Evolutionary conservation across 2,888 invertebrate genomes (phyloP), one percentile per base, ranked within the genome.

Genomic region (Lypha dubia): DNA sequence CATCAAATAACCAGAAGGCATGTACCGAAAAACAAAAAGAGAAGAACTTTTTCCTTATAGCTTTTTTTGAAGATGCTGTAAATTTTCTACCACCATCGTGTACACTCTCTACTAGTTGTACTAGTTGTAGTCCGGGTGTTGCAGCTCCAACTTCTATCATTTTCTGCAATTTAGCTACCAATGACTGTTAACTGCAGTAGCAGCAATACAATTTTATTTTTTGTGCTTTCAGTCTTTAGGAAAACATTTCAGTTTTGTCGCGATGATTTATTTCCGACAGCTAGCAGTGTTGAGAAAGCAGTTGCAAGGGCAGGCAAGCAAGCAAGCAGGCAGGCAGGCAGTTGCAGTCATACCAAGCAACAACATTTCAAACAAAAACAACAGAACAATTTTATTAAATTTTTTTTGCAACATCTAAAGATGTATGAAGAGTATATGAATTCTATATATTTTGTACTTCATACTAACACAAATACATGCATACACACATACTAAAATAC

Each of bases 261-360:
- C 84, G 77, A 86, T 86, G 86, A 86, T 86, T 84, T 86, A 86
- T 86, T 85, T 86, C 83, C 86, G 86, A 86, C 86, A 86, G 79
- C 79, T 76, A 79, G 65, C 82, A 79, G 76, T 80, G 84, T 84
- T 79, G 70, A 74, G 80, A 79, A 76, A 79, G 86, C 86, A 84
- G 75, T 81, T 65, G 70, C 75, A 84, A 46, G 41, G 73, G 63
- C 79, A 62, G 65, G 28, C 62, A 46, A 60, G 56, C 63, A 62
- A 41, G 20, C 44, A 49, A 13, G 70, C 71, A 76, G 62, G 73
- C 68, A 44, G 46, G 51, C 65, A 73, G 44, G 35, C 71, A 81
- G 38, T 70, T 77, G 68, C 77, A 77, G 13, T 60, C 71, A 76
- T 35, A 70, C 58, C 44, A 22, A 46, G 28, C 70, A 79, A 62